These are phyloP conservation scores for Motacilla tschutschensis DNA, from an alignment of 2,113 vertebrate species.

Conservation along the genomic window DNA sequence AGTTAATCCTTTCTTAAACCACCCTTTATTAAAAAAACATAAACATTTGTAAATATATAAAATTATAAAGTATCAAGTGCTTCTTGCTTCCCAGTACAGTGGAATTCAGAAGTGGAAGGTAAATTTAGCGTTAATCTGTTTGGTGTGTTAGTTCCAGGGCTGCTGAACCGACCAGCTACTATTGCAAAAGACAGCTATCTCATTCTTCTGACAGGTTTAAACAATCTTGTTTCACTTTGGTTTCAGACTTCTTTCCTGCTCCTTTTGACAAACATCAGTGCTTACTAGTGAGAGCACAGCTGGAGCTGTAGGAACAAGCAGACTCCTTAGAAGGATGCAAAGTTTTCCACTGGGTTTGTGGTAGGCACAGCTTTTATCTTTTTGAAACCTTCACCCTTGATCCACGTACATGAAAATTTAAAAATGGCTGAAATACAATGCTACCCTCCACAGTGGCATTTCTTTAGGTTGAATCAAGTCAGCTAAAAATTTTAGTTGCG, in stretches of 20 bases:
- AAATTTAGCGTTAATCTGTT: neutral
- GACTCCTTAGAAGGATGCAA: neutral
- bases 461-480: neutral
- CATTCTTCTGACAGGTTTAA: neutral
- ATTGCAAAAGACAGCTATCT: neutral
- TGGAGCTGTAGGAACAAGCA: neutral
- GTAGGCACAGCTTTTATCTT: neutral
- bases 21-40: slow-evolving; percentile 38
- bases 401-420: neutral
- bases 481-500: neutral
- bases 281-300: neutral
- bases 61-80: slow-evolving; percentile 30
- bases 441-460: neutral
- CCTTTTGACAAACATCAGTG: neutral
- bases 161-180: neutral
- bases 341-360: neutral
- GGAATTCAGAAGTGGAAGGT: neutral
- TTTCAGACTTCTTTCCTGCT: neutral
- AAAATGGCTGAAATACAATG: neutral
- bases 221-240: neutral
- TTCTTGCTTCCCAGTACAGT: neutral
- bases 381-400: neutral
- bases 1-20: neutral
- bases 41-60: slow-evolving; percentile 20
- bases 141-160: neutral